A percentile compares a stretch with the other conserved stretches of the same genome.
phyloP scores from a whole-genome alignment of 2,888 invertebrate species.

The Hyppa rectilinea region DNA sequence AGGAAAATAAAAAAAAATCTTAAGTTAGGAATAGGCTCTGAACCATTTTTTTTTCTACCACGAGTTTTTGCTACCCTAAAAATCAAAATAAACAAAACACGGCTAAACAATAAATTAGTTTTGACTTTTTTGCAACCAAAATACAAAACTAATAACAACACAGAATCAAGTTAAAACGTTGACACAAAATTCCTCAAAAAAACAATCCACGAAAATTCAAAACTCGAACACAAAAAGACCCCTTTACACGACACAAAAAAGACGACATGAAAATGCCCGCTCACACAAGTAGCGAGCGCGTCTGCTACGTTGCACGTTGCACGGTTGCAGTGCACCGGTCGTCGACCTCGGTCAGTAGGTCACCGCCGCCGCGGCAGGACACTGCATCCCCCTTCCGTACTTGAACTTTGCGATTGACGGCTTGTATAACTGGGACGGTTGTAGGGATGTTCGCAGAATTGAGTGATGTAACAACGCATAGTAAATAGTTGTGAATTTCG shows the following conservation, averaged over 20 bases:
- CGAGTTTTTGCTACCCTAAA: not conserved
- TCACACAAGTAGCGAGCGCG: slow-evolving; percentile 42
- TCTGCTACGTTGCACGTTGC: slow-evolving; percentile 55
- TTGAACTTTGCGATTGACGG: slow-evolving; percentile 82
- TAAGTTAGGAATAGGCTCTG: not conserved
- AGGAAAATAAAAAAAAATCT: not conserved
- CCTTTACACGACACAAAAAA: slow-evolving; percentile 36
- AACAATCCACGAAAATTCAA: slow-evolving; percentile 7
- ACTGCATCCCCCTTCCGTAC: slow-evolving; percentile 72
- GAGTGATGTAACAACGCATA: slow-evolving; percentile 21
- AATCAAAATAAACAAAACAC: not conserved
- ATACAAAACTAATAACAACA: slow-evolving; percentile 2
- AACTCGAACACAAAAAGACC: slow-evolving; percentile 35
- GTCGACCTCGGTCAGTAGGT: slow-evolving; percentile 88
- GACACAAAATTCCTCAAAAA: no score
- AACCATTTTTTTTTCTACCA: not conserved
- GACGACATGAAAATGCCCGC: slow-evolving; percentile 35
- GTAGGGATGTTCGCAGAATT: slow-evolving; percentile 54
- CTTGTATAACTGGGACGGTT: slow-evolving; percentile 33
- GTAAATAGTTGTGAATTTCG: slow-evolving; percentile 46
- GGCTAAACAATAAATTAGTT: not conserved
- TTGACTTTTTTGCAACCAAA: not conserved
- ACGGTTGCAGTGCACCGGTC: slow-evolving; percentile 80
- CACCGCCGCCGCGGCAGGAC: slow-evolving; percentile 77
- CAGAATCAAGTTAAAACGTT: not conserved